phyloP scores from a whole-genome alignment of 2,797 vertebrate genomes.

The Saxicola maurus region DNA sequence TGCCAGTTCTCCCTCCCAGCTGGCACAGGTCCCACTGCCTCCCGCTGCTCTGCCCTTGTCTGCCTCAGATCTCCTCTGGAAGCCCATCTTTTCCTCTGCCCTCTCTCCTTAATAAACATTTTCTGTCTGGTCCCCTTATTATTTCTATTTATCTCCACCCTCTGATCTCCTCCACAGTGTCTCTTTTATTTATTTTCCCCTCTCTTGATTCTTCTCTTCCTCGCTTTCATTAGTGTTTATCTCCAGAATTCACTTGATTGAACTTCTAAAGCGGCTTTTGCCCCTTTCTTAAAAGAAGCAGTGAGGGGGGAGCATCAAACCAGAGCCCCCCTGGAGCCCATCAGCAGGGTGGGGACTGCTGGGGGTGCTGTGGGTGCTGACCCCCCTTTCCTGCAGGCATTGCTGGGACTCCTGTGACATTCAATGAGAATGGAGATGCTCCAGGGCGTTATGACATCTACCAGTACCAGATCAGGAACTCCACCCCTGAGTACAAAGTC shows the following conservation, averaged over 20 bases:
- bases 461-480: slow-evolving; percentile 90
- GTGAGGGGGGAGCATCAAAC: background rate
- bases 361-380: background rate
- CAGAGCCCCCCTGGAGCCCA: background rate
- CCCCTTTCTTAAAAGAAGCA: background rate
- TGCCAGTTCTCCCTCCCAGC: background rate
- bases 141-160: slow-evolving; percentile 56
- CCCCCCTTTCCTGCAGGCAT: slow-evolving; percentile 74
- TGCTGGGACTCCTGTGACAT: slow-evolving; percentile 89
- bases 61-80: slow-evolving; percentile 24
- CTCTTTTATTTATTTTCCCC: slow-evolving; percentile 48
- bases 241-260: slow-evolving; percentile 23
- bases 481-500: slow-evolving; percentile 85
- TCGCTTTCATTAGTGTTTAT: slow-evolving; percentile 40
- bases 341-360: background rate
- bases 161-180: slow-evolving; percentile 20
- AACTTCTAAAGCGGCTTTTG: background rate
- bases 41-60: background rate
- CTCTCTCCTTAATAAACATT: slow-evolving; percentile 51
- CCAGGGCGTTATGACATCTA: slow-evolving; percentile 94
- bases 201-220: slow-evolving; percentile 32
- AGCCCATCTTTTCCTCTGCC: background rate
- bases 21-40: background rate
- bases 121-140: slow-evolving; percentile 57
- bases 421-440: slow-evolving; percentile 92